A percentile compares a stretch with the other conserved stretches of the same genome.
phyloP scores from a whole-genome alignment of 1,140 invertebrate species.

The Telenomus remus region DNA sequence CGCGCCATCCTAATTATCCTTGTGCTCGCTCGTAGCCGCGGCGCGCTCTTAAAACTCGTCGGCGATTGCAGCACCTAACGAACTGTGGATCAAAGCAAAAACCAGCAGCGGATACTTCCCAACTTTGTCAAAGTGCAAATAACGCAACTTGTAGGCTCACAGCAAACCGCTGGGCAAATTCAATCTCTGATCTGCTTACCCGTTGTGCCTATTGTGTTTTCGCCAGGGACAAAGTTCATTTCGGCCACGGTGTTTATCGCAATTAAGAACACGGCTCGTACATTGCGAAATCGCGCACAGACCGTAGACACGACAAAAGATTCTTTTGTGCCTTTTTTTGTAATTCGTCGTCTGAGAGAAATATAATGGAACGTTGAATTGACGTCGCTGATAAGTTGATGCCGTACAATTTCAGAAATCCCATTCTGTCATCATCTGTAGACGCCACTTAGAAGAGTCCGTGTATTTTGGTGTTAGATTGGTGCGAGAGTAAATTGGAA shows the following conservation, averaged over 20 bases:
- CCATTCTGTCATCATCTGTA: not conserved
- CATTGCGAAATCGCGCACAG: constrained; percentile 4
- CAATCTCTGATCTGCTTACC: constrained; percentile 11
- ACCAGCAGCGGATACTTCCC: constrained; percentile 21
- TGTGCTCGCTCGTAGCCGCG: constrained; percentile 20
- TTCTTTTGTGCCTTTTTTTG: no score
- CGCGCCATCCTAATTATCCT: constrained; percentile 30
- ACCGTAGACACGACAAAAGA: no score
- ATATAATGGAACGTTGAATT: constrained; percentile 8
- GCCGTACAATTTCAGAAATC: constrained; percentile 2
- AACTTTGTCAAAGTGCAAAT: constrained; percentile 30
- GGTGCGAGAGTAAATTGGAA: no score
- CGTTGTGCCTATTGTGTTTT: constrained; percentile 11
- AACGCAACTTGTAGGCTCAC: constrained; percentile 20
- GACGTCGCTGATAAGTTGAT: constrained; percentile 10
- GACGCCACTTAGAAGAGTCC: no score
- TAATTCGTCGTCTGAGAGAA: no score
- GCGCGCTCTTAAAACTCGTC: constrained; percentile 29
- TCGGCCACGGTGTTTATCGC: constrained; percentile 24
- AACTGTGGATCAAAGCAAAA: constrained; percentile 49
- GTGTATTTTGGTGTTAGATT: no score
- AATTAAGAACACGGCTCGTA: constrained; percentile 33
- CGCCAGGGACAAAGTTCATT: constrained; percentile 34
- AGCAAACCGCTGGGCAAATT: constrained; percentile 18
- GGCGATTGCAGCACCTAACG: constrained; percentile 27